Evolutionary conservation across 2,797 vertebrate genomes (phyloP), one percentile per base, ranked within the genome.

Genomic region (Dermochelys coriacea): DNA sequence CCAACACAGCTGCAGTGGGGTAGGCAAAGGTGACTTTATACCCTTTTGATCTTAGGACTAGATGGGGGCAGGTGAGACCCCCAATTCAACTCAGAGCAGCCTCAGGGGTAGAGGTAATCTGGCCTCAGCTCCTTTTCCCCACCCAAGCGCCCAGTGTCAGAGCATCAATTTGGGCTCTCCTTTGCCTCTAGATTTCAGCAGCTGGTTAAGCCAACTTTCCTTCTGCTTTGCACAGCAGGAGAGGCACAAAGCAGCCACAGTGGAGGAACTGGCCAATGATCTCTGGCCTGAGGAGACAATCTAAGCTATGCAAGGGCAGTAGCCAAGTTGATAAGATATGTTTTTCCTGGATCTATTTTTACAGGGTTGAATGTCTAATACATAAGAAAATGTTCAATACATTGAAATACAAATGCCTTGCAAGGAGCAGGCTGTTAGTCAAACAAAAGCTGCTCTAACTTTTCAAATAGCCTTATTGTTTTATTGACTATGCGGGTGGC

Each of bases 341-440:
- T 75, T 77, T 81, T 14, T 54, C 80, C 87, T 61, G 86, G 82
- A 94, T 94, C 94, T 89, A 50, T 92, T 91, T 71, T 57, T 90
- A 86, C 93, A 91, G 87, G 93, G 80, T 68, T 59, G 78, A 88
- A n/a, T 45, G 78, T 71, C 87, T 81, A 82, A 88, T 92, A 80
- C 34, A 59, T 86, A 92, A 95, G 86, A 90, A 90, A 92, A 81
- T 18, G 89, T 83, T 94, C 94, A 94, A 83, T 91, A 91, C 90
- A 27, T 61, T 94, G 55, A 87, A 77, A 91, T 59, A 86, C 50
- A 87, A 94, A 92, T 45, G 84, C 87, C 55, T 87, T 71, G 31
- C 84, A 88, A 88, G 74, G 59, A 90, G 34, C 37, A 84, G 86
- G 82, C 89, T 96, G 79, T 93, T 94, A 88, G 82, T 88, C 75